These are phyloP conservation scores for Sweltsa coloradensis DNA, from an alignment of 1,140 invertebrate genomes.

Conservation along the genomic window DNA sequence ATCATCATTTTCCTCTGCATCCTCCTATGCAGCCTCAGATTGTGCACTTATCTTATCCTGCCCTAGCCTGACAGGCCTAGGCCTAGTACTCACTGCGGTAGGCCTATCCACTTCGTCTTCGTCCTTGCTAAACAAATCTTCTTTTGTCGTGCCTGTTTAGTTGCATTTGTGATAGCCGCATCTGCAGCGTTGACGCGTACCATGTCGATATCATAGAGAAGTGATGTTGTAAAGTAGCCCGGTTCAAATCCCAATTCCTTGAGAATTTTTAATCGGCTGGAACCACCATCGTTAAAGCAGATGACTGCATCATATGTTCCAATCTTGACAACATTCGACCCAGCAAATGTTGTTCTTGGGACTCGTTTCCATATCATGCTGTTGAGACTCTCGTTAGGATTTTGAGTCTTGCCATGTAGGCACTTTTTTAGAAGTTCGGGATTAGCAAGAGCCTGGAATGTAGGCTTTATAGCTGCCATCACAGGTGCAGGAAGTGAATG, in stretches of 20 bases:
- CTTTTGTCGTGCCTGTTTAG: too few relatives aligned
- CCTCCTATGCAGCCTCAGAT: too few relatives aligned
- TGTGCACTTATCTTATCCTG: too few relatives aligned
- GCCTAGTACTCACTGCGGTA: too few relatives aligned
- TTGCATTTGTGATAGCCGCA: too few relatives aligned
- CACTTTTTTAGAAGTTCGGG: constrained; percentile 15
- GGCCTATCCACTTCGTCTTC: too few relatives aligned
- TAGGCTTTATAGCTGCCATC: constrained; percentile 13
- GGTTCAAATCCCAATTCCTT: neutral
- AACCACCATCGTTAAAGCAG: constrained; percentile 10
- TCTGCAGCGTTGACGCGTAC: too few relatives aligned
- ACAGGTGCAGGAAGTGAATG: constrained; percentile 9
- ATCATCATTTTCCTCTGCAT: too few relatives aligned
- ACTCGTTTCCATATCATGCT: constrained; percentile 12
- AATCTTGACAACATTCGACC: constrained; percentile 10
- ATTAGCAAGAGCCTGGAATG: constrained; percentile 12
- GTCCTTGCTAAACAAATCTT: too few relatives aligned
- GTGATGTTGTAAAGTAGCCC: neutral
- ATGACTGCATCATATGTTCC: constrained; percentile 12
- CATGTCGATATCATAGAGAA: neutral
- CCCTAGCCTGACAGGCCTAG: too few relatives aligned
- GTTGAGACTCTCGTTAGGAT: constrained; percentile 16
- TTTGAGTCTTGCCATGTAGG: constrained; percentile 14
- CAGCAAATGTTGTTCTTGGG: constrained; percentile 16
- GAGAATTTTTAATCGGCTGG: neutral